Base-by-base conservation (phyloP, 2,113 vertebrate species). In the Corythornis vintsioides region DNA sequence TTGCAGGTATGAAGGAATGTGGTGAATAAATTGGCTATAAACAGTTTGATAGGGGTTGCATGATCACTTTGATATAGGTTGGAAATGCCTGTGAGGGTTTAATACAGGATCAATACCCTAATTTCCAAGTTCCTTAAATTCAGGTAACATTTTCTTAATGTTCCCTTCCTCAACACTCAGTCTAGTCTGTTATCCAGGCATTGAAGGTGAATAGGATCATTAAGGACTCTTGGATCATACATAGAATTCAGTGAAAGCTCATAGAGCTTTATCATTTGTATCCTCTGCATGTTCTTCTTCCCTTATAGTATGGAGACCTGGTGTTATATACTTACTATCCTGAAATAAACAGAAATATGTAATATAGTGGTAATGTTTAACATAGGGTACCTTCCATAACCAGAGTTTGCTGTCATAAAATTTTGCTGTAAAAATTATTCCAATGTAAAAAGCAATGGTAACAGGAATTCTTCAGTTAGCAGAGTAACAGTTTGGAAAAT, bases 121-220 rank as follows among this genome's bases (percentile, higher is more conserved):
- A 65, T 15, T 25, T 40, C 53, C 12, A 11, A 7, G n/a, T 53
- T 48, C 67, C 22, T 72, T 56, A 61, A 72, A 83, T 40, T 43
- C 6, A 0, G 4, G 2, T 22, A 67, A 21, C 4, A 2, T 64
- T 78, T 85, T 48, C 21, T 26, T 12, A 10, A 9, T 5, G 11
- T 29, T 64, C 29, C 28, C 56, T 42, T 38, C n/a, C 22, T 78
- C 40, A 33, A 5, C 13, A 7, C 15, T 89, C 19, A 2, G 12
- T 29, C 7, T 20, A 19, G 26, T 45, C 52, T 85, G 47, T 42
- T 42, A 33, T 16, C 56, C 50, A 28, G 4, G 42, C 31, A 20
- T 5, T n/a, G 57, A 35, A 80, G 59, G 53, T 71, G 83, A 88
- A 56, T 13, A 8, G 83, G 33, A 40, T 63, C 70, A 2, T 1